Evolutionary conservation across 2,888 invertebrate genomes (phyloP).

Genomic region (Elmis aenea): DNA sequence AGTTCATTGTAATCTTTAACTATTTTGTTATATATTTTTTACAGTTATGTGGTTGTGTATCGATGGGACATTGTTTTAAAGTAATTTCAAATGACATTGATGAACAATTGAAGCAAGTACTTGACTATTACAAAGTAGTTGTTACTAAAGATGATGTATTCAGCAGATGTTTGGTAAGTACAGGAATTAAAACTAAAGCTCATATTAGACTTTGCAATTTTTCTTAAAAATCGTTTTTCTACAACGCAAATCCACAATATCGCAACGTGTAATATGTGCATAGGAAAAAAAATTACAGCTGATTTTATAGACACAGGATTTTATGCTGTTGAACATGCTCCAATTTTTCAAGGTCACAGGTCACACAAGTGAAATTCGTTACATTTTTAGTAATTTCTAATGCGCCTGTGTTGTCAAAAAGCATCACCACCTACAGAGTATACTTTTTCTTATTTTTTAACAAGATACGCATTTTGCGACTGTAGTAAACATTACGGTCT

Average conservation of each 20-base stretch:
- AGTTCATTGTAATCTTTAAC: neutral
- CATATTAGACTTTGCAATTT: no score
- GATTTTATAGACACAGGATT: no score
- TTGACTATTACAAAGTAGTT: slow-evolving; percentile 60
- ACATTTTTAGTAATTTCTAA: slow-evolving; percentile 26
- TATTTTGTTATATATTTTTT: slow-evolving; percentile 17
- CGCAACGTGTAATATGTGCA: no score
- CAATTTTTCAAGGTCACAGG: no score
- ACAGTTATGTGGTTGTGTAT: slow-evolving; percentile 49
- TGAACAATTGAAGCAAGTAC: slow-evolving; percentile 63
- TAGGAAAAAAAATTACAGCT: no score
- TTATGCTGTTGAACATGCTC: no score
- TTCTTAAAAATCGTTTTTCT: no score
- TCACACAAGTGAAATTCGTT: slow-evolving; percentile 22
- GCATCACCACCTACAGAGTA: neutral
- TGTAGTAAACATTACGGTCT: no score
- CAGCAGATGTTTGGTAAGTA: slow-evolving; percentile 65
- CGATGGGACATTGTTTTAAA: slow-evolving; percentile 55
- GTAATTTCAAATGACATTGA: slow-evolving; percentile 52
- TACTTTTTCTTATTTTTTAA: no score
- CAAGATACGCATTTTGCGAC: no score
- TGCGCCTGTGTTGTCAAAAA: neutral
- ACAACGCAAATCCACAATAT: no score
- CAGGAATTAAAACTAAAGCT: no score
- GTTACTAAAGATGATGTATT: slow-evolving; percentile 63